Base-by-base conservation (phyloP, 2,797 vertebrate species). In the Ambastaia sidthimunki region DNA sequence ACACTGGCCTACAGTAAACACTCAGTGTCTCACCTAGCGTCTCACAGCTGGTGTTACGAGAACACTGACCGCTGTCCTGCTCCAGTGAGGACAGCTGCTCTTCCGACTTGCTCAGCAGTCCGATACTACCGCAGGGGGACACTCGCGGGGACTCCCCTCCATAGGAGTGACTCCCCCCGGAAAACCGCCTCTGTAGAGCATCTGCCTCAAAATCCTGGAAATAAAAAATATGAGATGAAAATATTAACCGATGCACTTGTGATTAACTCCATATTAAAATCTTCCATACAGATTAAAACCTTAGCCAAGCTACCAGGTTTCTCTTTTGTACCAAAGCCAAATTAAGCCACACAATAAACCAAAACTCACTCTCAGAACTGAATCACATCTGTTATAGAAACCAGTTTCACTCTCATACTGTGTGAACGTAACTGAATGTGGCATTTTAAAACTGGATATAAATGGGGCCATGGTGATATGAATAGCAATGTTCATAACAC, bases 31-130 rank as follows among this genome's bases (percentile, higher is more conserved):
- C 88, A 96, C 95, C 95, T 82, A 96, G 87, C 0, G 95, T 96
- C 89, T 96, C 95, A 90, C 94, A 95, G 94, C 95, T 96, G 88
- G 95, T 96, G 89, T 95, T 95, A 83, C 92, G 93, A 66, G 94
- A 96, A 89, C 95, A 95, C 88, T 95, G 95, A 1, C 94, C 95
- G 0, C 95, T 95, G 91, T 96, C 95, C 0, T 94, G 91, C 88
- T 95, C 94, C 86, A 95, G 89, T 0, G 94, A 95, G 0, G 95
- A 95, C 82, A 96, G 93, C 81, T 96, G 94, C 88, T 95, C 95
- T 0, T 95, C 94, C 0, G 95, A 96, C 83, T 93, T 94, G 92
- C 95, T 96, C 80, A 96, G 93, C 75, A 94, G 94, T 77, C 94
- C 94, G 0, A 96, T 94, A 91, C 94, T 96, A 82, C 92, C 94